A percentile compares a stretch with the other conserved stretches of the same genome.
Evolutionary conservation across 2,113 vertebrate species (phyloP).

Genomic region (Chinchilla lanigera): DNA sequence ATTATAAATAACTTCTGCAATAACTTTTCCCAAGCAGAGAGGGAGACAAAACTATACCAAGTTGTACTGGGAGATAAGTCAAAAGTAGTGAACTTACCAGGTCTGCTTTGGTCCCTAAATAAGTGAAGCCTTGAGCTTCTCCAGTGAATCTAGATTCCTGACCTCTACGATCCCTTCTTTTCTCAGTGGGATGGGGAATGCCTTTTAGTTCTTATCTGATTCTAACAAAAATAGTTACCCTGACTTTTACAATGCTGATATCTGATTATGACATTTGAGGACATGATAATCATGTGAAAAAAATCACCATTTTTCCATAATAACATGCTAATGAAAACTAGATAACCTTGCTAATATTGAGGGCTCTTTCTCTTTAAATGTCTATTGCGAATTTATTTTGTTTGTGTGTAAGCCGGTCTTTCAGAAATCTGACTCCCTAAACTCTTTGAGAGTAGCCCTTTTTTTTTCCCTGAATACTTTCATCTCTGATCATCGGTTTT

Average conservation of each 20-base stretch:
- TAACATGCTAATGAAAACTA: not conserved
- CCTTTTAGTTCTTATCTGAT: not conserved
- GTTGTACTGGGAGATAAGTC: not conserved
- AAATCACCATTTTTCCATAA: not conserved
- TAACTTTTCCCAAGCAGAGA: not conserved
- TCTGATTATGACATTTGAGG: not conserved
- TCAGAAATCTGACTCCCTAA: not conserved
- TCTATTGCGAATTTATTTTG: not conserved
- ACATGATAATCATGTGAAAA: not conserved
- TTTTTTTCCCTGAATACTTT: slow-evolving; percentile 12
- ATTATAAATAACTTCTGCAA: not conserved
- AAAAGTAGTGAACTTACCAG: not conserved
- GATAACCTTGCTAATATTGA: not conserved
- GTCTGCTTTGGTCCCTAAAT: not conserved
- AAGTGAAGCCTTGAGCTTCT: not conserved
- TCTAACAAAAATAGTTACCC: not conserved
- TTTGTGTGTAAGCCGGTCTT: not conserved
- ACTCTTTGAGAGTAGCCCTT: not conserved
- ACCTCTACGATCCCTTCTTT: not conserved
- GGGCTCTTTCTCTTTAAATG: not conserved
- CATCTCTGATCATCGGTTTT: slow-evolving; percentile 17
- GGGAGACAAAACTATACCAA: not conserved
- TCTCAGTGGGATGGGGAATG: not conserved
- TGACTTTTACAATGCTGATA: not conserved
- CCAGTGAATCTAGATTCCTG: not conserved